These are phyloP conservation scores for Benthosema pterotum DNA, from an alignment of 2,797 vertebrate species.

Conservation along the genomic window DNA sequence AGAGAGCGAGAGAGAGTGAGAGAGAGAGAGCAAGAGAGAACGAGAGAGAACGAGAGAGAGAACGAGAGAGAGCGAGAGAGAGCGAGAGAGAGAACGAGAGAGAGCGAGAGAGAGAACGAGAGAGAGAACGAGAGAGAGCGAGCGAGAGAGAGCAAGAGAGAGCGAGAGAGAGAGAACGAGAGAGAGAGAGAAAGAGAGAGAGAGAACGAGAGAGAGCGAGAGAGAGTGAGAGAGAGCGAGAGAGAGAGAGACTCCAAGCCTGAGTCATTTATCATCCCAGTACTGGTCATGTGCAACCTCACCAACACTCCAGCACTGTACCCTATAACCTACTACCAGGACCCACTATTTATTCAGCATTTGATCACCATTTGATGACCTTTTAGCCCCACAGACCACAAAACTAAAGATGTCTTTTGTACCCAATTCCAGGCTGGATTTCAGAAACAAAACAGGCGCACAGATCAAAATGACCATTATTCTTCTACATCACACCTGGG, in stretches of 20 bases:
- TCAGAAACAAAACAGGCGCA: too few relatives aligned
- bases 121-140: conserved; percentile 22
- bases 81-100: conserved; percentile 21
- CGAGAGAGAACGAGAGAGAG: conserved; percentile 21
- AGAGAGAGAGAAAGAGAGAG: conserved; percentile 8
- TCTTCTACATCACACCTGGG: too few relatives aligned
- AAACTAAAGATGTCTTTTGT: too few relatives aligned
- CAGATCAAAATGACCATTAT: too few relatives aligned
- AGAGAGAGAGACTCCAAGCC: conserved; percentile 25
- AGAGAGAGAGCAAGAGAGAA: conserved; percentile 21
- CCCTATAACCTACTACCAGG: conserved; percentile 13
- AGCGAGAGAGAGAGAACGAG: conserved; percentile 6
- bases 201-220: conserved; percentile 23
- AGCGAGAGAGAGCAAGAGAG: conserved; percentile 21
- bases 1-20: conserved; percentile 21
- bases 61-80: conserved; percentile 19
- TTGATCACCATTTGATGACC: too few relatives aligned
- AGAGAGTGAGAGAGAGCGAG: conserved; percentile 21
- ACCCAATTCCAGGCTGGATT: too few relatives aligned
- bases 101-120: conserved; percentile 21
- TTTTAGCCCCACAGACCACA: too few relatives aligned
- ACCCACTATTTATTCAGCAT: too few relatives aligned
- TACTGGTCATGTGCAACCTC: conserved; percentile 40
- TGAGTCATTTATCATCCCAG: conserved; percentile 51
- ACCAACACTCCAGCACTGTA: conserved; percentile 10